phyloP scores from a whole-genome alignment of 2,113 vertebrate genomes.

The Arvicanthis niloticus region DNA sequence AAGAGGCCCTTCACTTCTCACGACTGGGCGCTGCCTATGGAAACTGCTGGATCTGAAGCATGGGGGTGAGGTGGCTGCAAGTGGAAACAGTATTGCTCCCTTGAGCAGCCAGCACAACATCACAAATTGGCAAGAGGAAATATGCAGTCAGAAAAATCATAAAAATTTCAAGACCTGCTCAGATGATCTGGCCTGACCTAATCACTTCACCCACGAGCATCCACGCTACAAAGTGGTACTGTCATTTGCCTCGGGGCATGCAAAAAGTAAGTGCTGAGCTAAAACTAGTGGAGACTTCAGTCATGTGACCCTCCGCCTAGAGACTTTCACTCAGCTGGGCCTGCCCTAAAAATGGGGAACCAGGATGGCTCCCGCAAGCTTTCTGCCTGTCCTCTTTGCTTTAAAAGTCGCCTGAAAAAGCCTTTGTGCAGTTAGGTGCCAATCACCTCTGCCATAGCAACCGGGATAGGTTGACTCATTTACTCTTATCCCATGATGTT shows the following conservation, averaged over 20 bases:
- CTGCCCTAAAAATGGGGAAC: constrained; percentile 1
- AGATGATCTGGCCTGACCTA: constrained; percentile 1
- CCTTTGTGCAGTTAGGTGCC: constrained; percentile 22
- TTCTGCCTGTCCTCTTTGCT: background rate
- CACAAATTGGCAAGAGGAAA: constrained; percentile 27
- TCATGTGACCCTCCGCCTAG: background rate
- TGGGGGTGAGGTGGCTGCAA: background rate
- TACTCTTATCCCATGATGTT: constrained; percentile 62
- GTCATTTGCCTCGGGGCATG: constrained; percentile 14
- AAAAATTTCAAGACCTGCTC: constrained; percentile 56
- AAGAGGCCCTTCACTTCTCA: background rate
- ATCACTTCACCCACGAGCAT: constrained; percentile 38
- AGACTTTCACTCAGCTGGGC: background rate
- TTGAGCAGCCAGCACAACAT: background rate
- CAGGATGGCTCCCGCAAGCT: background rate
- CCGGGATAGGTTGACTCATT: constrained; percentile 60
- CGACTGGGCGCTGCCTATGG: no score
- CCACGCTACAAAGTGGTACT: constrained; percentile 55
- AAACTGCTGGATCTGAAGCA: background rate
- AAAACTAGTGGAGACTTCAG: background rate
- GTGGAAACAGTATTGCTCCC: background rate
- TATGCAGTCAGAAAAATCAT: constrained; percentile 55
- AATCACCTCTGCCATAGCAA: constrained; percentile 73
- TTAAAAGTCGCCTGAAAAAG: constrained; percentile 19
- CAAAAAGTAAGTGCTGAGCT: background rate